Evolutionary conservation across 2,888 invertebrate species (phyloP).

Genomic region (Lampropteryx suffumata): DNA sequence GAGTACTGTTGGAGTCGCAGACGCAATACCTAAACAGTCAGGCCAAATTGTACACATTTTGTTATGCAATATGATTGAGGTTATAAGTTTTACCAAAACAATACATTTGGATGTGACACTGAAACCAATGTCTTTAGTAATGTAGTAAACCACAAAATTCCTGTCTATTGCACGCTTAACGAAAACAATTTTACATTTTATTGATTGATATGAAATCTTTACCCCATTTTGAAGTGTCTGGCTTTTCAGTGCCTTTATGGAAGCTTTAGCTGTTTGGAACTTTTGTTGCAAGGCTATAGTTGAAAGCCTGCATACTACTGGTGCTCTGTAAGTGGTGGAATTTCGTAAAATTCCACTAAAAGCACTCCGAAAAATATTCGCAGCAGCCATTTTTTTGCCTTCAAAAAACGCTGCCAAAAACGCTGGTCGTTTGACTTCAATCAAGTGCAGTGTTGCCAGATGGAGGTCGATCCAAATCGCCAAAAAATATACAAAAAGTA

Average conservation of each 20-base stretch:
- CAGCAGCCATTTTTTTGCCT: conserved; percentile 76
- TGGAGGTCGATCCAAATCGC: too few species aligned
- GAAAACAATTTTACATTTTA: conserved; percentile 41
- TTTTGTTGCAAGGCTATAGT: conserved; percentile 70
- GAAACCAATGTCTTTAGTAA: neutral
- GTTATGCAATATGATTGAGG: conserved; percentile 80
- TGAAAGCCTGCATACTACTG: conserved; percentile 72
- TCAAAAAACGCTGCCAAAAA: conserved; percentile 41
- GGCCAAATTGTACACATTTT: conserved; percentile 62
- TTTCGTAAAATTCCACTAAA: conserved; percentile 73
- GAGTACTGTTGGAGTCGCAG: conserved; percentile 59
- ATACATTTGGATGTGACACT: neutral
- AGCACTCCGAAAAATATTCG: conserved; percentile 73
- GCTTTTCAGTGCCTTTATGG: conserved; percentile 48
- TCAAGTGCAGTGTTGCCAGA: too few species aligned
- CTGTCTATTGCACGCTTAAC: neutral
- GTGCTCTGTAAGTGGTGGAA: conserved; percentile 62
- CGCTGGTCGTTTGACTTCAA: too few species aligned
- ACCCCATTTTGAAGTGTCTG: conserved; percentile 64
- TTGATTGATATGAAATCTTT: conserved; percentile 49
- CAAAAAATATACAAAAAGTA: too few species aligned
- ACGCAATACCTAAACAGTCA: conserved; percentile 72
- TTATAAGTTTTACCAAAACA: conserved; percentile 50
- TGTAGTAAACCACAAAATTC: neutral
- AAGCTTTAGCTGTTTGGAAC: conserved; percentile 55